Base-by-base conservation (phyloP, 2,888 invertebrate genomes). In the Lingula anatina region DNA sequence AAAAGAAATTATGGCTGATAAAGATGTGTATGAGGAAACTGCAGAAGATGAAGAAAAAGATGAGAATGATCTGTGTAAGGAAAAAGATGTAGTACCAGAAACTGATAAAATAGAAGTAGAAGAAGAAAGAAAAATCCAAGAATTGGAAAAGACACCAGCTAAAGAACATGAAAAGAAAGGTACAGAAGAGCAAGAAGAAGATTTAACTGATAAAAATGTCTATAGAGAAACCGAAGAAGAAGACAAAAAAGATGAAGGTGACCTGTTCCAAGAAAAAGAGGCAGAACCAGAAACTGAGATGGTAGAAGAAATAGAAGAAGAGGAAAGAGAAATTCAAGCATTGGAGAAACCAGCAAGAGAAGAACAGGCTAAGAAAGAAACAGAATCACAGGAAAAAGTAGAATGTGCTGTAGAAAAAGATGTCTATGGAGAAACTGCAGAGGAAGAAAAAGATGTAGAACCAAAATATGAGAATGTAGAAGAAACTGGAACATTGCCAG, bases 21-120 rank as follows among this genome's bases (percentile, higher is more conserved):
- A 23, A 27, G 49, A 46, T 35, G 51, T 42, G 24, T 50, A 53
- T 47, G 54, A n/a, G n/a, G n/a, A n/a, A n/a, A n/a, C 50, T 15
- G 55, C 47, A 45, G 57, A 53, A 27, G 56, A 57, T 23, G 53
- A 55, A 44, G 60, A 55, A 21, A 57, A 58, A 37, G 53, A 53
- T 12, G 61, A 59, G 24, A 59, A 60, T 50, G 59, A 64, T 38
- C 61, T 60, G 50, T 59, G 53, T 35, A 40, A 56, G n/a, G 53
- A 54, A 44, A 49, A 38, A 28, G 53, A 53, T 4, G 52, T 53
- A 44, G 25, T 43, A 5, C 31, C 47, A 28, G 28, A 47, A 12
- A 49, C 50, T 44, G 54, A 57, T 24, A 53, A 31, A n/a, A 31
- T 9, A 31, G 15, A 31, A n/a, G 9, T 15, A n/a, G 15, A 31